Evolutionary conservation across 37 sponge, comb jelly and placozoan species (phyloP), one percentile per base, ranked within the genome.

Genomic region (Cladorhizidae sp.): DNA sequence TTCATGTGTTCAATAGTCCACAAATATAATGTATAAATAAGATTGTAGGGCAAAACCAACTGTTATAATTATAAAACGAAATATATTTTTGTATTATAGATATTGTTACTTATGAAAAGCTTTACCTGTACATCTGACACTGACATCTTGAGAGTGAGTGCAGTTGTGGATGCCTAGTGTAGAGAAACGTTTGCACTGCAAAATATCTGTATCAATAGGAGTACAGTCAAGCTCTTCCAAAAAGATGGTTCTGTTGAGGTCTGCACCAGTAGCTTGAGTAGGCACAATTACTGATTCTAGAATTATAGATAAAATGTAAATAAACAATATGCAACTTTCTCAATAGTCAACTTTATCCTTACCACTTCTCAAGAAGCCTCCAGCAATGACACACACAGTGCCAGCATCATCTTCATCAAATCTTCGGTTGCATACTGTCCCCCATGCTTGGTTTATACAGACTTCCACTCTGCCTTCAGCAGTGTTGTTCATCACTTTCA

Each of bases 401-500:
- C 20, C 77, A 41, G 77, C 84, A 69, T 84, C 84, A 25, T 57
- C 70, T 20, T 9, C 11, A 17, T 32, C 40, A 54, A 84, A 76
- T 18, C 23, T 38, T 36, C 68, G 14, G 23, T 26, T 28, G 54
- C 84, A 84, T 20, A 84, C 70, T 56, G 84, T 84, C 12, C 84
- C 84, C 84, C 84, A 84, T 33, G 84, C 84, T 75, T 76, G 52
- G 68, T 84, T 84, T 28, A 84, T 70, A n/a, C 84, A 84, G 40
- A 84, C 61, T 31, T 84, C 84, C 39, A 84, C 69, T 76, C 84
- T 74, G 12, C 83, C 83, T 25, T 74, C 67, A 31, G 43, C 64
- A 32, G 54, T 61, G 12, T 28, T 2, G 18, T 23, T 33, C 8
- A 67, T 39, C 18, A 29, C 36, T 7, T 36, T 57, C 17, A 7